Evolutionary conservation across 2,113 vertebrate species (phyloP).

Genomic region (Lepidothrix coronata): DNA sequence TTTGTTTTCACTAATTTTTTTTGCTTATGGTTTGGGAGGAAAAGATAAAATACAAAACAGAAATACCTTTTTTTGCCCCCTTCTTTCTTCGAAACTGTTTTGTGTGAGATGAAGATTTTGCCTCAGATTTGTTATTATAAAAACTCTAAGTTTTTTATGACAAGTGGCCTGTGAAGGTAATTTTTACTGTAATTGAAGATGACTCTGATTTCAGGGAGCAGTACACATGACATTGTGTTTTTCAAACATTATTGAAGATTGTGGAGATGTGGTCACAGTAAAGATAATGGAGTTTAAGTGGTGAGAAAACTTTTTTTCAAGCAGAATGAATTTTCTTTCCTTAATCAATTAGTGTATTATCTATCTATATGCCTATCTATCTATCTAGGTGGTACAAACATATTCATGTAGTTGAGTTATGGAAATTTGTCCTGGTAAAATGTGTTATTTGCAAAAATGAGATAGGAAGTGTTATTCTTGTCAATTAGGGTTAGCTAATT

Average conservation of each 20-base stretch:
- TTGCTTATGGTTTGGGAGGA: fast-evolving
- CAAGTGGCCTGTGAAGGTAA: neutral
- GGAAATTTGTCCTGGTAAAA: neutral
- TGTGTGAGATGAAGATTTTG: neutral
- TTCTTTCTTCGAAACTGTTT: neutral
- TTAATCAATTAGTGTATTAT: neutral
- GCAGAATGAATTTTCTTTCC: neutral
- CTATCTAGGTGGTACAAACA: neutral
- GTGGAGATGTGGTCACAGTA: neutral
- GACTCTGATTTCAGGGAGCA: neutral
- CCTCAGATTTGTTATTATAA: neutral
- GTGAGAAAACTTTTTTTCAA: neutral
- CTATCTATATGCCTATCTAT: neutral
- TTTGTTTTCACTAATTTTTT: neutral
- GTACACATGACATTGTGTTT: neutral
- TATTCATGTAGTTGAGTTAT: neutral
- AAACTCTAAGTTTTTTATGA: neutral
- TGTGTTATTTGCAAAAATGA: neutral
- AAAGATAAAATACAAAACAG: neutral
- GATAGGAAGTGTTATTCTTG: neutral
- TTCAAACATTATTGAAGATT: neutral
- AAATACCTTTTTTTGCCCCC: fast-evolving
- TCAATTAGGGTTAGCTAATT: neutral
- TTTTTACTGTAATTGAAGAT: neutral
- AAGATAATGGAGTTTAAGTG: neutral